Evolutionary conservation across 2,888 invertebrate genomes (phyloP).

Genomic region (Pachymerium ferrugineum): DNA sequence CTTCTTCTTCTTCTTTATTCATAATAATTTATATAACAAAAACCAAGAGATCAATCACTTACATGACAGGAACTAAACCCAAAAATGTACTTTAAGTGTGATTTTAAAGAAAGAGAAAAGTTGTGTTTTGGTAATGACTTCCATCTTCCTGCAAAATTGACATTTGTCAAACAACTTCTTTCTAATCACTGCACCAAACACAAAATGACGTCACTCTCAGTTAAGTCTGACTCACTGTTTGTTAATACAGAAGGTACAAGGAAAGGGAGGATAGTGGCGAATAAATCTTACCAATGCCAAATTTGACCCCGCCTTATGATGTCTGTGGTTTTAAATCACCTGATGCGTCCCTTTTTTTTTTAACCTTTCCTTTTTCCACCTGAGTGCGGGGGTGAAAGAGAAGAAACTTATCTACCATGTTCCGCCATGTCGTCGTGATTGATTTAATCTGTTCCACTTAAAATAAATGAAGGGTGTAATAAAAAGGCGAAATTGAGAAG

Average conservation of each 20-base stretch:
- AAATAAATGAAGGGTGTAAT: neutral
- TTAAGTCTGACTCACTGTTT: neutral
- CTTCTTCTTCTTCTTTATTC: too few relatives aligned
- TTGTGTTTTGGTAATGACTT: too few relatives aligned
- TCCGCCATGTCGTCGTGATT: neutral
- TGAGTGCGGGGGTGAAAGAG: neutral
- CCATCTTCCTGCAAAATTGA: too few relatives aligned
- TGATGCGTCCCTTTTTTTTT: neutral
- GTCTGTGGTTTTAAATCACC: neutral
- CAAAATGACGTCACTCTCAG: neutral
- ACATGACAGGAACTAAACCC: too few relatives aligned
- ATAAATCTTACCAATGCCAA: neutral
- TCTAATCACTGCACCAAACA: too few relatives aligned
- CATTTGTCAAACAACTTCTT: too few relatives aligned
- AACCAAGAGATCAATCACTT: too few relatives aligned
- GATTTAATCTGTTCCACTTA: neutral
- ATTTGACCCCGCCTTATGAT: neutral
- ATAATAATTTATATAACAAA: too few relatives aligned
- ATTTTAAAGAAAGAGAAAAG: too few relatives aligned
- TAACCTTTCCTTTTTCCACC: neutral
- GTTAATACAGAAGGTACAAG: slow-evolving; percentile 2
- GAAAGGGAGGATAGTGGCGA: neutral
- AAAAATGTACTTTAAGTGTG: too few relatives aligned
- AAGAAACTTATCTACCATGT: too few relatives aligned
- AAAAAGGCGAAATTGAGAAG: neutral